Base-by-base conservation (phyloP, 2,888 invertebrate genomes). In the Eilema caniola region DNA sequence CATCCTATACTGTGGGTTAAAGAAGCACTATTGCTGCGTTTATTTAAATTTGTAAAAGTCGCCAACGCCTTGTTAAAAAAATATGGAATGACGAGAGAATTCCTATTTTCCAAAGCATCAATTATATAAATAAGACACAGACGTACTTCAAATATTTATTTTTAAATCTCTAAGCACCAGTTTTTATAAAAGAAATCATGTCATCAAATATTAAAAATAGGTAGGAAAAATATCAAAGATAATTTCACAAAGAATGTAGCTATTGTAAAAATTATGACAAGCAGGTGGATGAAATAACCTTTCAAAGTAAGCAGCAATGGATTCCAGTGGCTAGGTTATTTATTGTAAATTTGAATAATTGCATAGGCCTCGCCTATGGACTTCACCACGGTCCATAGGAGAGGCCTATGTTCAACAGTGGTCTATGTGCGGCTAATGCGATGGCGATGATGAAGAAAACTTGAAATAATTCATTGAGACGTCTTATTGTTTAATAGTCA, bases 261-360 rank as follows among this genome's bases (percentile, higher is more conserved):
- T 70, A 60, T 75, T 69, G 78, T 74, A 73, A 73, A 72, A 79
- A 71, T 72, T 73, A 75, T 80, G 66, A 69, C 67, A 12, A 25
- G 64, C 81, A 80, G 73, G 70, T 79, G 79, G 11, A 14, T 47
- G 33, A 60, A 33, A 71, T 64, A 41, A 67, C 69, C 71, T 71
- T 62, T 20, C n/a, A 41, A 28, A n/a, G 16, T 24, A 37, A 62
- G 60, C 31, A 8, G 31, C 8, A 33, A 33, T 7, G 31, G 8
- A 5, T 5, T 28, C 28, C 28, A 28, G 28, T 28, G 28, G 28
- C 28, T 28, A 28, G 28, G 28, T 28, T 4, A 8, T 7, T 33
- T 33, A 33, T 33, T 33, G 4, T 28, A 28, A 28, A 28, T 28
- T 28, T 33, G 31, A 7, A 33, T 33, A 33, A 8, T 7, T 33